Conservation (phyloP, 2,113 vertebrate genomes). For the Maccullochella peelii region DNA sequence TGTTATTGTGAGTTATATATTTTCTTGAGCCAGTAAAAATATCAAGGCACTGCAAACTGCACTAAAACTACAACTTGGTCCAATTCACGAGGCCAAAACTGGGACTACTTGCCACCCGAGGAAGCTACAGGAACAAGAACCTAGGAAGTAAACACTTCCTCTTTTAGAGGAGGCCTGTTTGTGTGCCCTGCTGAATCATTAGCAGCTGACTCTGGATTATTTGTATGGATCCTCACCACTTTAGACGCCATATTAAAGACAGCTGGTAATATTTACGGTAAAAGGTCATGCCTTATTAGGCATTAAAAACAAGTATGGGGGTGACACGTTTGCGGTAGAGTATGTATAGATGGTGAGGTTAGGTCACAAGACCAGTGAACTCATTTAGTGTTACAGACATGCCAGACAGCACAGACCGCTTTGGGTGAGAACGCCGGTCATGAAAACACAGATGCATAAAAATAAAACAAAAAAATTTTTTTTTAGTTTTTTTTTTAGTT, state of each 20-base stretch:
- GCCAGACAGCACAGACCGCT: background rate
- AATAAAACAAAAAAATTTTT: no score
- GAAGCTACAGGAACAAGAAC: conserved; percentile 53
- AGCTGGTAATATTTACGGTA: conserved; percentile 6
- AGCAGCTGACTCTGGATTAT: conserved; percentile 52
- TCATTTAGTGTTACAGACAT: background rate
- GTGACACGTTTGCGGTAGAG: background rate
- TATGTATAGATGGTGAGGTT: background rate
- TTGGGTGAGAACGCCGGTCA: background rate
- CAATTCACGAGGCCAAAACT: background rate
- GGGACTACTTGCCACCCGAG: no score
- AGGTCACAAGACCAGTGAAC: background rate
- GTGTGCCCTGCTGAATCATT: conserved; percentile 58
- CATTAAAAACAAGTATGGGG: background rate
- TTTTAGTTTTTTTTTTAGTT: no score
- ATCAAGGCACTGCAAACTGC: background rate
- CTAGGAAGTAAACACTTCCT: conserved; percentile 72
- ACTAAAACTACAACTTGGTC: background rate
- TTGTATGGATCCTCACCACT: conserved; percentile 2
- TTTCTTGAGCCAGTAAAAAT: background rate
- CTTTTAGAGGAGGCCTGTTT: conserved; percentile 41
- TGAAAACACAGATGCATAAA: background rate
- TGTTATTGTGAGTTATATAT: background rate
- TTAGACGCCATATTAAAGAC: background rate
- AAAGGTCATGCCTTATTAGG: background rate